These are phyloP conservation scores for Menidia menidia DNA, from an alignment of 2,797 vertebrate genomes.

Conservation along the genomic window DNA sequence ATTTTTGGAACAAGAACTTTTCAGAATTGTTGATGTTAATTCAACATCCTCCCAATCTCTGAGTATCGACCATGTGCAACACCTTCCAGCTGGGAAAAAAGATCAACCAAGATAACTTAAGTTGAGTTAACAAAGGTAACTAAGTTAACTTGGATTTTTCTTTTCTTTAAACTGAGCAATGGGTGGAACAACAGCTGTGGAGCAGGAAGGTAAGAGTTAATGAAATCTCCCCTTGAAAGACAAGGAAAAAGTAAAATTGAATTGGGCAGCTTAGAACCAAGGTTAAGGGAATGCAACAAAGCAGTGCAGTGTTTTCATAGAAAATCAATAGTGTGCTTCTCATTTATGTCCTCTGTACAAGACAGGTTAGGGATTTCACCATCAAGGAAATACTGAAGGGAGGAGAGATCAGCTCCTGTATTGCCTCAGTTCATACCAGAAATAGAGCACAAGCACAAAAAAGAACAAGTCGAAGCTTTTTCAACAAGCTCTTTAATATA, in stretches of 20 bases:
- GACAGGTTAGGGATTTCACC: conserved; percentile 54
- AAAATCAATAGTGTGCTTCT: conserved; percentile 77
- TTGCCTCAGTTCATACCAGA: conserved; percentile 2
- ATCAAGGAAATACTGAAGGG: conserved; percentile 26
- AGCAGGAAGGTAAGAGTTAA: conserved; percentile 59
- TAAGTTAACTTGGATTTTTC: conserved; percentile 3
- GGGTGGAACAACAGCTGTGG: conserved; percentile 55
- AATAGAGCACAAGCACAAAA: conserved; percentile 10
- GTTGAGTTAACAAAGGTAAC: background rate
- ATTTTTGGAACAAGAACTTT: conserved; percentile 29
- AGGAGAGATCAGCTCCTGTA: conserved; percentile 31
- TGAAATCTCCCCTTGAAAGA: conserved; percentile 64
- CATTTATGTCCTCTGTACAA: conserved; percentile 70
- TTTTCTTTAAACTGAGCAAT: conserved; percentile 9
- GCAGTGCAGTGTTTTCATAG: conserved; percentile 66
- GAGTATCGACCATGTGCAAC: conserved; percentile 9
- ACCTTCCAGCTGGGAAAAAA: conserved; percentile 14
- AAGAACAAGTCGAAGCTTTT: background rate
- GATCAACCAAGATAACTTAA: conserved; percentile 22
- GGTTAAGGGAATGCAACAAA: conserved; percentile 79
- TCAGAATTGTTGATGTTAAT: conserved; percentile 32
- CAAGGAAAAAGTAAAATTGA: conserved; percentile 65
- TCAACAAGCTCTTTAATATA: conserved; percentile 13
- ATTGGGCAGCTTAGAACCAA: conserved; percentile 69
- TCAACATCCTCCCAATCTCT: conserved; percentile 7